A percentile compares a stretch with the other conserved stretches of the same genome.
Conservation (phyloP, 2,888 invertebrate genomes). For the Ernsta delagoae region DNA sequence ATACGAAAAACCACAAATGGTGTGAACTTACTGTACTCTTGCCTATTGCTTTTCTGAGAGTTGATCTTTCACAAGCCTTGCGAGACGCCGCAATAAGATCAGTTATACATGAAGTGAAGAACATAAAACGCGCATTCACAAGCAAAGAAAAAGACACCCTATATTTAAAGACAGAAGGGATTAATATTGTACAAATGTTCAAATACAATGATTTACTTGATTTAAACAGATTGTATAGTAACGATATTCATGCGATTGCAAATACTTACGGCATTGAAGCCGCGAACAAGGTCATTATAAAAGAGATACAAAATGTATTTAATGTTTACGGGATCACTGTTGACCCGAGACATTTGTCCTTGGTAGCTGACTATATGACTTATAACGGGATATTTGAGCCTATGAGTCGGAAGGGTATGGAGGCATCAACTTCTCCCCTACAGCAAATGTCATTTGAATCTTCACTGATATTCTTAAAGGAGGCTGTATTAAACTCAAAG, state of each 20-base stretch:
- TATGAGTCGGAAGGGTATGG: conserved; percentile 96
- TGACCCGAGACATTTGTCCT: conserved; percentile 95
- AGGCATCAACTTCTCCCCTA: conserved; percentile 94
- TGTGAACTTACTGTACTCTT: conserved; percentile 92
- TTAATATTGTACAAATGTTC: conserved; percentile 96
- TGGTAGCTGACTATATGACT: conserved; percentile 99
- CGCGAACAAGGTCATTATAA: conserved; percentile 94
- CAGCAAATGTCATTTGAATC: conserved; percentile 99
- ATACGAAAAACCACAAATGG: conserved; percentile 91
- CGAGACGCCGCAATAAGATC: conserved; percentile 88
- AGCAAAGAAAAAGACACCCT: conserved; percentile 87
- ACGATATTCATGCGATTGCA: conserved; percentile 97
- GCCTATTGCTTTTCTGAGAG: conserved; percentile 73
- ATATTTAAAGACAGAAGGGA: conserved; percentile 96
- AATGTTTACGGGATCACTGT: conserved; percentile 98
- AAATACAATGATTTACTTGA: conserved; percentile 91
- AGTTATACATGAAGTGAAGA: conserved; percentile 91
- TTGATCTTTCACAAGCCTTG: conserved; percentile 91
- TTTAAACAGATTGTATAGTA: conserved; percentile 93
- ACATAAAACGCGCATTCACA: conserved; percentile 93
- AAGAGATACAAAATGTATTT: conserved; percentile 98
- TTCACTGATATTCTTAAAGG: conserved; percentile 92
- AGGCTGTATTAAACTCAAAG: conserved; percentile 89
- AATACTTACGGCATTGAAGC: conserved; percentile 98
- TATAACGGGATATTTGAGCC: conserved; percentile 95